Evolutionary conservation across 2,888 invertebrate genomes (phyloP).

Genomic region (Taenaris catops): DNA sequence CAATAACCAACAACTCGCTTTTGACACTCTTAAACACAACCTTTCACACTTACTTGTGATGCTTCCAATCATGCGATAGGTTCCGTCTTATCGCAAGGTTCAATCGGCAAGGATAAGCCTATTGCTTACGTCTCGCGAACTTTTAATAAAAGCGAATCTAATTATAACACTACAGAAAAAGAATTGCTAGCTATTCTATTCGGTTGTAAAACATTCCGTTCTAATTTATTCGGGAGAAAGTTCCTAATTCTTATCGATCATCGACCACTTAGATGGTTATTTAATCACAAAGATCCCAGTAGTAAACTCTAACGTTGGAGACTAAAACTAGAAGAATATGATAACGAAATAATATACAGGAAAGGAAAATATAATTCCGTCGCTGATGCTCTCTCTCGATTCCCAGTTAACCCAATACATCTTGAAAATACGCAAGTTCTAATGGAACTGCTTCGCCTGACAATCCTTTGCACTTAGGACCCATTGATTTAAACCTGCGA

Average conservation of each 20-base stretch:
- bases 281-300: slow-evolving; percentile 22
- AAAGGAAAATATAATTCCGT: slow-evolving; percentile 23
- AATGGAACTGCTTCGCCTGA: background rate
- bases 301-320: slow-evolving; percentile 21
- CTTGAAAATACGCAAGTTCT: background rate
- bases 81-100: slow-evolving; percentile 31
- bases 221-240: slow-evolving; percentile 21
- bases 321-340: slow-evolving; percentile 30
- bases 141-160: slow-evolving; percentile 24
- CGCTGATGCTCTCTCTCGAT: slow-evolving; percentile 28
- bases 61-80: slow-evolving; percentile 32
- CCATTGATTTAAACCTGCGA: too few species aligned
- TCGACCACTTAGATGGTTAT: slow-evolving; percentile 22
- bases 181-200: slow-evolving; percentile 18
- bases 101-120: slow-evolving; percentile 15
- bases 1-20: slow-evolving; percentile 23
- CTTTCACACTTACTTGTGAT: slow-evolving; percentile 29
- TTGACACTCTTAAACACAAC: slow-evolving; percentile 27
- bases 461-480: background rate
- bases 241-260: slow-evolving; percentile 26
- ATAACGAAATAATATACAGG: slow-evolving; percentile 29
- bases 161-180: slow-evolving; percentile 26
- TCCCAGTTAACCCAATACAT: slow-evolving; percentile 10
- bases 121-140: slow-evolving; percentile 16
- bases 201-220: slow-evolving; percentile 20